A percentile compares a stretch with the other conserved stretches of the same genome.
These are phyloP conservation scores for Temnothorax rugatulus DNA, from an alignment of 2,888 invertebrate species.

Conservation along the genomic window DNA sequence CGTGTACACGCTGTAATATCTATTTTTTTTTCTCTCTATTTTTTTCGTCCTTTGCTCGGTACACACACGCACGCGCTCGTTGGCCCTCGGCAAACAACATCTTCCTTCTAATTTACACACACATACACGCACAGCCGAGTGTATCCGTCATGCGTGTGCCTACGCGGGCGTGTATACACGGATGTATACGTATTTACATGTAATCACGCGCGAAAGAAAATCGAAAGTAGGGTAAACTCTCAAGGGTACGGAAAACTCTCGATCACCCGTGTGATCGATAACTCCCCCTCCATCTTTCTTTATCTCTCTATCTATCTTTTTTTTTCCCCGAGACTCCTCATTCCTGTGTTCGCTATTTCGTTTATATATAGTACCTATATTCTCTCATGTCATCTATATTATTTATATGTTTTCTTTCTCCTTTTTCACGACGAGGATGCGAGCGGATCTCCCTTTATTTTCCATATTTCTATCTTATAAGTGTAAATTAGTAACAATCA, in stretches of 20 bases:
- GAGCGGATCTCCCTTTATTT: conserved; percentile 17
- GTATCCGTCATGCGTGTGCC: conserved; percentile 49
- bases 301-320: background rate
- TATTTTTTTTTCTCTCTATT: background rate
- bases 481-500: conserved; percentile 80
- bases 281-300: conserved; percentile 1
- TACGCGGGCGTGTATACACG: conserved; percentile 62
- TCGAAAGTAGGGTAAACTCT: conserved; percentile 7
- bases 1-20: background rate
- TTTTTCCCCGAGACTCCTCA: background rate
- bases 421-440: conserved; percentile 5
- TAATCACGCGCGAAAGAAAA: conserved; percentile 43
- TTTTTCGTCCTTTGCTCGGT: background rate
- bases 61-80: conserved; percentile 23
- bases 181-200: conserved; percentile 68
- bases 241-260: conserved; percentile 22
- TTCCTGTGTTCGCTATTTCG: conserved; percentile 14
- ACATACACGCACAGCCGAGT: conserved; percentile 55
- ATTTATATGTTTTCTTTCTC: conserved; percentile 48
- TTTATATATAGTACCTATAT: conserved; percentile 41
- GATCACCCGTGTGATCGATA: conserved; percentile 36
- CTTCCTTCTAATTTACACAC: conserved; percentile 37
- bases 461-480: conserved; percentile 55
- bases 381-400: conserved; percentile 50
- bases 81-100: conserved; percentile 7